phyloP scores from a whole-genome alignment of 2,797 vertebrate genomes.

The Linurgus olivaceus region DNA sequence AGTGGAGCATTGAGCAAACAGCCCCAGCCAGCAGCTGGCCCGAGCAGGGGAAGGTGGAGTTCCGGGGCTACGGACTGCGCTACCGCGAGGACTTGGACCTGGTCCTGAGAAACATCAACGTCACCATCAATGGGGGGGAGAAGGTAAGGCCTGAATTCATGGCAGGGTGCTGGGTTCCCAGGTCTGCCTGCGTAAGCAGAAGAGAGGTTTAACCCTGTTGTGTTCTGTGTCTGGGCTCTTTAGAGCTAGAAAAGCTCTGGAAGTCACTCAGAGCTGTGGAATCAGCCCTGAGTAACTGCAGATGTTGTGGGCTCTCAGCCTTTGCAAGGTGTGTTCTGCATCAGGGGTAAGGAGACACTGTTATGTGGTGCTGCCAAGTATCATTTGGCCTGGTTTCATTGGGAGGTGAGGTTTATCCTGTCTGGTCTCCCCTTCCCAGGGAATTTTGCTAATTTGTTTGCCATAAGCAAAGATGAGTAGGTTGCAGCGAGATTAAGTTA shows the following conservation, averaged over 20 bases:
- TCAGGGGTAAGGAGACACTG: neutral
- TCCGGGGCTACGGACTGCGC: conserved; percentile 84
- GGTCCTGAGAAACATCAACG: conserved; percentile 85
- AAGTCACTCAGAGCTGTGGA: too few relatives aligned
- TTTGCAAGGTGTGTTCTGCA: neutral
- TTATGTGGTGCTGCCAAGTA: neutral
- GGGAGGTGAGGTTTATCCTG: neutral
- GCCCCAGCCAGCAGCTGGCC: conserved; percentile 83
- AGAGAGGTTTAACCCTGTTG: neutral
- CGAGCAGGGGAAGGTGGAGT: conserved; percentile 82
- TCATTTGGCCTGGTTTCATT: neutral
- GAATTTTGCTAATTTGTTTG: neutral
- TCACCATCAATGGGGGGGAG: conserved; percentile 86
- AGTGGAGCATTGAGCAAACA: conserved; percentile 79
- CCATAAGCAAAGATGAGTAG: neutral
- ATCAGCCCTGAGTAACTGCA: neutral
- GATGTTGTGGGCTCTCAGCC: neutral
- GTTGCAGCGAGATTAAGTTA: neutral
- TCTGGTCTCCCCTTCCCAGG: neutral
- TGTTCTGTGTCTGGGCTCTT: neutral
- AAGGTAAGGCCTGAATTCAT: conserved; percentile 78
- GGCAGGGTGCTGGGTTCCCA: neutral
- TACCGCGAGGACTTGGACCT: conserved; percentile 90
- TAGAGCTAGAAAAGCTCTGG: neutral
- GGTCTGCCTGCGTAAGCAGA: neutral